A percentile compares a stretch with the other conserved stretches of the same genome.
phyloP scores from a whole-genome alignment of 2,888 invertebrate genomes.

The Rugalucina vietnamica region DNA sequence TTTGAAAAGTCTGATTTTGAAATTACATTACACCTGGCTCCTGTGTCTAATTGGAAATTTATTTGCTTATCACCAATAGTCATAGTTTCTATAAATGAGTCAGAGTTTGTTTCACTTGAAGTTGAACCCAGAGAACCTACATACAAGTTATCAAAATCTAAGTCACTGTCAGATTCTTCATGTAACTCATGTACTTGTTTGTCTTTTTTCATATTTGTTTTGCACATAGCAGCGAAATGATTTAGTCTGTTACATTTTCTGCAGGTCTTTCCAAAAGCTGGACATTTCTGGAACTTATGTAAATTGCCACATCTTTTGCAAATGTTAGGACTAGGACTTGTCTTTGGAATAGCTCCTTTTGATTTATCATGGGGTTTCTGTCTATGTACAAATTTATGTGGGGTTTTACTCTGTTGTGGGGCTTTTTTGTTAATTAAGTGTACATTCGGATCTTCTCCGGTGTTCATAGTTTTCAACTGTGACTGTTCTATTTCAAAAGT shows the following conservation, averaged over 20 bases:
- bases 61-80: neutral
- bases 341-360: too few species aligned
- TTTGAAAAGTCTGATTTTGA: slow-evolving; percentile 25
- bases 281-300: slow-evolving; percentile 26
- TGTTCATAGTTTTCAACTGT: slow-evolving; percentile 44
- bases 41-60: slow-evolving; percentile 51
- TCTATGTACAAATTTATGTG: neutral
- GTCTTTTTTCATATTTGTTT: slow-evolving; percentile 3
- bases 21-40: slow-evolving; percentile 50
- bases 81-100: slow-evolving; percentile 23
- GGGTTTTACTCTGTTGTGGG: too few species aligned
- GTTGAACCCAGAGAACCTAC: neutral
- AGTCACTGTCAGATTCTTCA: slow-evolving; percentile 10
- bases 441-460: slow-evolving; percentile 36
- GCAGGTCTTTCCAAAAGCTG: slow-evolving; percentile 40
- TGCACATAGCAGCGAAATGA: slow-evolving; percentile 45
- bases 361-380: neutral
- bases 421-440: neutral
- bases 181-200: neutral
- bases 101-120: neutral
- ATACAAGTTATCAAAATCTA: slow-evolving; percentile 36
- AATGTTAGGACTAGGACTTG: too few species aligned
- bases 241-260: slow-evolving; percentile 36
- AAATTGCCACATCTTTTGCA: slow-evolving; percentile 25
- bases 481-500: slow-evolving; percentile 38